phyloP scores from a whole-genome alignment of 2,797 vertebrate species.

The Melanotaenia boesemani region DNA sequence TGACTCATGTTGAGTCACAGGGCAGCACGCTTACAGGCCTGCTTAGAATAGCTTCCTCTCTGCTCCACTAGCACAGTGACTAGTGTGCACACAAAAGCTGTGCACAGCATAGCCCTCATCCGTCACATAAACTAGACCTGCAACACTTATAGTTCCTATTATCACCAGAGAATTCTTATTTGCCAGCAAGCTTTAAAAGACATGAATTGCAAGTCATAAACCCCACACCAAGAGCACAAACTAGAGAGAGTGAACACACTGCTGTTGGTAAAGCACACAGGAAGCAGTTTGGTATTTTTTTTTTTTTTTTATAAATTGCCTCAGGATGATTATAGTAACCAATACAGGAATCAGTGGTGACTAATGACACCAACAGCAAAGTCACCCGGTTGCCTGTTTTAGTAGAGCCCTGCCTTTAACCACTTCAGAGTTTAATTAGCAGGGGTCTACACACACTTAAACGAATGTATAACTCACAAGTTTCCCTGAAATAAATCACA shows the following conservation, averaged over 20 bases:
- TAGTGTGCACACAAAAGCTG: conserved; percentile 35
- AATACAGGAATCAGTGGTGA: neutral
- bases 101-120: conserved; percentile 5
- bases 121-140: neutral
- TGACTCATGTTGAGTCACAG: conserved; percentile 76
- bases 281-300: neutral
- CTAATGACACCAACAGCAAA: neutral
- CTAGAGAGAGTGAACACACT: neutral
- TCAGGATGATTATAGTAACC: neutral
- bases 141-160: neutral
- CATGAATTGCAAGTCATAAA: neutral
- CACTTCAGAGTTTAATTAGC: neutral
- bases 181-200: neutral
- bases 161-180: neutral
- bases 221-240: neutral
- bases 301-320: neutral
- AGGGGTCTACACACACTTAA: neutral
- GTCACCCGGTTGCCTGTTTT: neutral
- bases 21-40: conserved; percentile 67
- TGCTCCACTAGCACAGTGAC: conserved; percentile 70
- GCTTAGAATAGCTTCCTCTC: conserved; percentile 74
- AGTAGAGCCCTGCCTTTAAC: neutral
- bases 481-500: neutral
- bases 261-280: neutral
- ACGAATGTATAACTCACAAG: neutral